These are phyloP conservation scores for Autographa gamma DNA, from an alignment of 2,888 invertebrate genomes.

Conservation along the genomic window DNA sequence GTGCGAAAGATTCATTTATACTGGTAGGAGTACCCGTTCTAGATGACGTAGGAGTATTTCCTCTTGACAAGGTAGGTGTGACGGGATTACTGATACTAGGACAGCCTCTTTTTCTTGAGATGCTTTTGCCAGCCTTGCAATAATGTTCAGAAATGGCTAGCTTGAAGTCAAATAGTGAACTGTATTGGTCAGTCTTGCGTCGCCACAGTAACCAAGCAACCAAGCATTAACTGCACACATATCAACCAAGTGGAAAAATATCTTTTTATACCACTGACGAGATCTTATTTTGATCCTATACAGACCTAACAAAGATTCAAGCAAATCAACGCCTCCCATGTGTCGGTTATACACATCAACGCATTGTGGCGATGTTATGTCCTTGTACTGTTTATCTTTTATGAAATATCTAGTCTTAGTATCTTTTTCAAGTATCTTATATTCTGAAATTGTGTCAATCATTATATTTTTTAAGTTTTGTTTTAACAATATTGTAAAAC, in stretches of 20 bases:
- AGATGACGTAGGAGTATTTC: too few relatives aligned
- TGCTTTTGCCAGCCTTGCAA: conserved; percentile 22
- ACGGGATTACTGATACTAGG: conserved; percentile 1
- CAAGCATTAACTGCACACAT: conserved; percentile 30
- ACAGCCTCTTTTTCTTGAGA: conserved; percentile 32
- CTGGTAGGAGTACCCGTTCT: too few relatives aligned
- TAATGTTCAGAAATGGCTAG: conserved; percentile 26
- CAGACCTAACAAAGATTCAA: conserved; percentile 20
- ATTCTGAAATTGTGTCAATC: too few relatives aligned
- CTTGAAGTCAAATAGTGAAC: conserved; percentile 33
- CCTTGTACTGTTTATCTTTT: conserved; percentile 25
- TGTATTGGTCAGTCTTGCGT: conserved; percentile 9
- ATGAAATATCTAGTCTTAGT: conserved; percentile 5
- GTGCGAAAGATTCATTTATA: too few relatives aligned
- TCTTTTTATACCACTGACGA: conserved; percentile 1
- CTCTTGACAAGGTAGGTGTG: too few relatives aligned
- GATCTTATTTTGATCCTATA: conserved; percentile 10
- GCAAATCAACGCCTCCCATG: conserved; percentile 21
- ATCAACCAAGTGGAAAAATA: conserved; percentile 21
- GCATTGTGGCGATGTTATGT: conserved; percentile 25
- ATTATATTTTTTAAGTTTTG: too few relatives aligned
- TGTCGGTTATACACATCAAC: conserved; percentile 26
- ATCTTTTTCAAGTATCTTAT: too few relatives aligned
- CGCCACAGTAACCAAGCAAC: conserved; percentile 26
- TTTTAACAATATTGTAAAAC: too few relatives aligned